Evolutionary conservation across 2,888 invertebrate species (phyloP), one percentile per base, ranked within the genome.

Genomic region (Synanthedon andrenaeformis): DNA sequence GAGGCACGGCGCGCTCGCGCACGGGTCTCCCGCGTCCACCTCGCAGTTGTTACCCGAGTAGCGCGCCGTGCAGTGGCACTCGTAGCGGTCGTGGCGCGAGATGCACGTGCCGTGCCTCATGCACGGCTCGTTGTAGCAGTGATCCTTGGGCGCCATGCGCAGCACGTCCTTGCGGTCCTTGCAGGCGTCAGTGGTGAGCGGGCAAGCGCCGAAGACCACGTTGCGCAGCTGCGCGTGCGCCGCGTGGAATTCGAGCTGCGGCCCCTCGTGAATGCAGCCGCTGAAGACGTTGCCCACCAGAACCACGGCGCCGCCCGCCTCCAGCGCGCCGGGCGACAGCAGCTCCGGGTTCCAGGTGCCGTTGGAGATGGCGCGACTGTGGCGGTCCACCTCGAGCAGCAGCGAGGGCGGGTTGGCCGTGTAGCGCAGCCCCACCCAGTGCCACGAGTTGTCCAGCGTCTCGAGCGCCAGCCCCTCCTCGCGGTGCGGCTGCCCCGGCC

Each of bases 41-140:
- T 96, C 93, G 82, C 96, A 96, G 83, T 95, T 95, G 84, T 93
- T 93, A 62, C 96, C 96, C 54, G 93, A 91, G 81, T 94, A 96
- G 54, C 95, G 91, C 41, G 94, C 92, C 55, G 92, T 90, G 85
- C 96, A 96, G 72, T 91, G 91, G 79, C 97, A 97, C 71, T 93
- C 93, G 79, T 95, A 96, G 76, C 88, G 89, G 70, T 95, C 95
- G 59, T 90, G 89, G 65, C 91, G 89, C 49, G 93, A 93, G 60
- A 93, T 91, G 80, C 95, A 95, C 51, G 90, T 91, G 54, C 95
- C 96, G 76, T 93, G 94, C 66, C 92, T 89, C 92, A 95, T 91
- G 82, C 94, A 95, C 28, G 95, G 94, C 76, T 94, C 93, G 72
- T 92, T 91, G 69, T 90, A 86, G 77, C 95, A 96, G 75, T 91